Base-by-base conservation (phyloP, 2,797 vertebrate genomes). In the Otolemur crassicaudatus region DNA sequence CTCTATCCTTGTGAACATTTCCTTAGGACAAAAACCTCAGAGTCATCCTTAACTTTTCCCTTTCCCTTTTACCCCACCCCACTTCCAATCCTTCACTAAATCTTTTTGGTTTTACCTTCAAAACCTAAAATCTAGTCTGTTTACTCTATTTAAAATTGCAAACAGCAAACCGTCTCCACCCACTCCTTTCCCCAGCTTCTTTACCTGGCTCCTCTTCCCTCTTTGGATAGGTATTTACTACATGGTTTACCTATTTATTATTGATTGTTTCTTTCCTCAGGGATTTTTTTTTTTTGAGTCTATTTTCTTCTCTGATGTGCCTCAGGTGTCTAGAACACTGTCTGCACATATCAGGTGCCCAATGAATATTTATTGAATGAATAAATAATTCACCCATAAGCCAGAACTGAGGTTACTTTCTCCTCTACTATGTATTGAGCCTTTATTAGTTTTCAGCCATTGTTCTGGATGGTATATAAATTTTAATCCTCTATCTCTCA, bases 321-420 rank as follows among this genome's bases (percentile, higher is more conserved):
- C 31, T 91, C 10, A 72, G 34, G 20, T 94, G 3, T 92, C 53
- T 90, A 53, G 17, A 85, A 69, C 27, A 53, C 34, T 31, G 5
- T 86, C 56, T 93, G 31, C 69, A 40, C 14, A 31, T 85, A 73
- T 2, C 67, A 67, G 69, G 23, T 81, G 4, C 4, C 81, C 49
- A 77, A 60, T 14, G 1, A 1, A 9, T 89, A 69, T 77, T 89
- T 91, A 77, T 61, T 95, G 63, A 88, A 75, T 76, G 40, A 73
- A 77, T 87, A 85, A 77, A 49, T 84, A 75, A 89, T 76, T 88
- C 9, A n/a, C 40, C 31, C 17, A n/a, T 29, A 86, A 96, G 88
- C 89, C 46, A 89, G 40, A 96, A 37, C 87, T 61, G 31, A 87
- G 69, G 31, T 83, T 61, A 46, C 17, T 91, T 80, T 91, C 69